phyloP scores from a whole-genome alignment of 2,113 vertebrate species.

The Laticauda laticaudata region DNA sequence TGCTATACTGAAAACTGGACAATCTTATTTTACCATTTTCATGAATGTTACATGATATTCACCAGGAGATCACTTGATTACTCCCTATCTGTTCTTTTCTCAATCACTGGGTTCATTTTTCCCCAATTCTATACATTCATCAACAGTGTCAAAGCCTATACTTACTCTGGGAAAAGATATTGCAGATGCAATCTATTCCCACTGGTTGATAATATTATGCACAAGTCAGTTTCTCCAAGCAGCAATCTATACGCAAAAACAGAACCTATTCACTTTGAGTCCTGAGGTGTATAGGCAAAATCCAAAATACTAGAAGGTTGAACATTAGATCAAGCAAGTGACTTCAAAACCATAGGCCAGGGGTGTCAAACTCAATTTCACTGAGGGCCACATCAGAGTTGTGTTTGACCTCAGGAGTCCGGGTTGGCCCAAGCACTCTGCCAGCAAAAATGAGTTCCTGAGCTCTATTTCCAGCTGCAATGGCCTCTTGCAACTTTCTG shows the following conservation, averaged over 20 bases:
- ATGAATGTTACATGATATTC: neutral
- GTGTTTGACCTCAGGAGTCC: too few relatives aligned
- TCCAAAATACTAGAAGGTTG: neutral
- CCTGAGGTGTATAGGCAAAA: neutral
- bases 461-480: too few relatives aligned
- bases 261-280: neutral
- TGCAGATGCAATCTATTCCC: too few relatives aligned
- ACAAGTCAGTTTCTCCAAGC: neutral
- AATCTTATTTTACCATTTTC: neutral
- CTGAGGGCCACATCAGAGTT: too few relatives aligned
- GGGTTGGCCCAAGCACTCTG: too few relatives aligned
- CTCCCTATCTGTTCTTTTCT: neutral
- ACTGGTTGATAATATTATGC: neutral
- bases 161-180: neutral
- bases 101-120: neutral
- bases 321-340: neutral
- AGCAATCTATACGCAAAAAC: neutral
- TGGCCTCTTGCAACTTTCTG: too few relatives aligned
- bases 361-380: too few relatives aligned
- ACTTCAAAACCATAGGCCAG: neutral
- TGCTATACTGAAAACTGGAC: neutral
- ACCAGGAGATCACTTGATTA: neutral
- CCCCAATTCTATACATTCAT: neutral
- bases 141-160: neutral
- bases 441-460: too few relatives aligned